phyloP scores from a whole-genome alignment of 1,140 invertebrate genomes.

The Drosophila rhopaloa region DNA sequence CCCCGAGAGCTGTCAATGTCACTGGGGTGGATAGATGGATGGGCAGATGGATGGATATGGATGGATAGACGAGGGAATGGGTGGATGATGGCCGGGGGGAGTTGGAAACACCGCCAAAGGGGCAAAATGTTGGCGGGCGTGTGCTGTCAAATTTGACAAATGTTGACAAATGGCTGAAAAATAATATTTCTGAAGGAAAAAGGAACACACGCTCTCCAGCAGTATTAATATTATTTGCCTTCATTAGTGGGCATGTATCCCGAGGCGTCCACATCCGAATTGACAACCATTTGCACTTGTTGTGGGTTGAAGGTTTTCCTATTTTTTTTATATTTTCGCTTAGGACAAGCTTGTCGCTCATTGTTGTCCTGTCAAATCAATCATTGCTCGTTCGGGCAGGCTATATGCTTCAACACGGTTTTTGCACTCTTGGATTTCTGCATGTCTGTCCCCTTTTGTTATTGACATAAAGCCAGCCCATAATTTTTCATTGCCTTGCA shows the following conservation, averaged over 20 bases:
- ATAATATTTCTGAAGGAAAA: conserved; percentile 62
- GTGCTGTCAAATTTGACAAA: conserved; percentile 79
- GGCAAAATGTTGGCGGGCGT: conserved; percentile 57
- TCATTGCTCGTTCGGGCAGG: conserved; percentile 58
- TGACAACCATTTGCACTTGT: conserved; percentile 51
- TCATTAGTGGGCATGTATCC: conserved; percentile 75
- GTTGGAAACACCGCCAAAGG: conserved; percentile 50
- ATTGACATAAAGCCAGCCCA: conserved; percentile 79
- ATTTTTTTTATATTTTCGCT: conserved; percentile 25
- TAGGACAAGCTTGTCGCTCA: conserved; percentile 42
- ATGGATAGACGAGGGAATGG: conserved; percentile 18
- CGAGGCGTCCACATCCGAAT: conserved; percentile 50
- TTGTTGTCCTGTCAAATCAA: conserved; percentile 82
- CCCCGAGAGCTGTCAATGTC: conserved; percentile 61
- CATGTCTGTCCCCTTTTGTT: conserved; percentile 57
- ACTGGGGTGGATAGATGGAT: conserved; percentile 52
- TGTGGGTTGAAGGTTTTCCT: conserved; percentile 6
- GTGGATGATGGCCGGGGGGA: conserved; percentile 18
- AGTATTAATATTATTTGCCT: conserved; percentile 75
- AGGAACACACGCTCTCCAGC: conserved; percentile 8
- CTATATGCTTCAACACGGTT: conserved; percentile 16
- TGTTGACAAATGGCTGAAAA: conserved; percentile 81
- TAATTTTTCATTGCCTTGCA: conserved; percentile 83
- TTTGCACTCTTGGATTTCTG: conserved; percentile 38
- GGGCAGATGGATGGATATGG: conserved; percentile 15